These are phyloP conservation scores for Ectropis grisescens DNA, from an alignment of 1,140 invertebrate species.

Conservation along the genomic window DNA sequence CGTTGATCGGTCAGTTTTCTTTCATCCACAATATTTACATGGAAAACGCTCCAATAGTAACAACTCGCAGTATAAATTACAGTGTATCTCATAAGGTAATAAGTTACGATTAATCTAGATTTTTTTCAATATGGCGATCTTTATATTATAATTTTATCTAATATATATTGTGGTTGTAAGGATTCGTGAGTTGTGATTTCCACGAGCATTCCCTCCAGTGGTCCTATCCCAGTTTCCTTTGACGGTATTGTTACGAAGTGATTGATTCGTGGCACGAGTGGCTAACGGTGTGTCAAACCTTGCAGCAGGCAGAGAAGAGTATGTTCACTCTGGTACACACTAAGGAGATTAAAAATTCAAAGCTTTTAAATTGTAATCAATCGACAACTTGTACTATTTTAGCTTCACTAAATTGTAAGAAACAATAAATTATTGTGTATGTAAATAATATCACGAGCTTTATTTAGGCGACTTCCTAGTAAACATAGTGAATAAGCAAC, in stretches of 20 bases:
- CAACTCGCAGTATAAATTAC: slow-evolving; percentile 66
- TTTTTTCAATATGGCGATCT: slow-evolving; percentile 71
- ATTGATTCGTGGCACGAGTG: slow-evolving; percentile 38
- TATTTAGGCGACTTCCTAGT: slow-evolving; percentile 59
- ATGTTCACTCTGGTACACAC: slow-evolving; percentile 55
- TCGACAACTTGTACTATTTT: slow-evolving; percentile 59
- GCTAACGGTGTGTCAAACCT: slow-evolving; percentile 54
- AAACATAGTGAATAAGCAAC: no score
- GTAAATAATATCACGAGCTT: slow-evolving; percentile 63
- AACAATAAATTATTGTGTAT: slow-evolving; percentile 71
- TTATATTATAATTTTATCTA: slow-evolving; percentile 72
- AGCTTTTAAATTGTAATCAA: slow-evolving; percentile 64
- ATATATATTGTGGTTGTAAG: slow-evolving; percentile 73
- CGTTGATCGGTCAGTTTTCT: slow-evolving; percentile 63
- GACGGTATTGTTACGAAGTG: slow-evolving; percentile 21
- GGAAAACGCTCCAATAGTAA: slow-evolving; percentile 65
- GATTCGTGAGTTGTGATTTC: slow-evolving; percentile 71
- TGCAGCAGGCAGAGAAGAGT: slow-evolving; percentile 49
- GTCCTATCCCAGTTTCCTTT: slow-evolving; percentile 35
- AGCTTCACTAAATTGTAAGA: slow-evolving; percentile 69
- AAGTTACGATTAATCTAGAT: slow-evolving; percentile 67
- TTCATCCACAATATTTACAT: slow-evolving; percentile 70
- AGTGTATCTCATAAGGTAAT: slow-evolving; percentile 68
- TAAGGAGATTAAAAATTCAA: slow-evolving; percentile 49
- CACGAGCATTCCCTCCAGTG: slow-evolving; percentile 41